A percentile compares a stretch with the other conserved stretches of the same genome.
phyloP scores from a whole-genome alignment of 2,113 vertebrate species.

The Chitala chitala region DNA sequence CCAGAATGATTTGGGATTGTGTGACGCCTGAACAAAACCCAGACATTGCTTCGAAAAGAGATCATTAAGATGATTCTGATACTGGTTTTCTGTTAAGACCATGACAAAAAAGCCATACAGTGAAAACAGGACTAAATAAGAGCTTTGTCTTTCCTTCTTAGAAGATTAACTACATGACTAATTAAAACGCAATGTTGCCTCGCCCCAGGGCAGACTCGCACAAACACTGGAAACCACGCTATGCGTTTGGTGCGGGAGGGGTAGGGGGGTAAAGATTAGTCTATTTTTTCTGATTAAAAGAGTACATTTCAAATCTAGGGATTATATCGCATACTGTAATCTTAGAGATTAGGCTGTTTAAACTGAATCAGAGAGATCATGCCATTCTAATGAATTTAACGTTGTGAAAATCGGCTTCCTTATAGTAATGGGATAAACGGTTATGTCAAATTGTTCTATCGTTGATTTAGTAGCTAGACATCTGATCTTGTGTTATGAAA shows the following conservation, averaged over 20 bases:
- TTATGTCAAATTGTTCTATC: neutral
- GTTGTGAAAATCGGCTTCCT: neutral
- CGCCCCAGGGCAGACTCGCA: constrained; percentile 68
- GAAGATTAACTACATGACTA: constrained; percentile 37
- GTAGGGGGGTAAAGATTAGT: constrained; percentile 22
- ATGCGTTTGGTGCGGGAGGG: constrained; percentile 41
- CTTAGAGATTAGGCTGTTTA: constrained; percentile 58
- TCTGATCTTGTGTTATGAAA: too few species aligned
- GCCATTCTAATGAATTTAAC: neutral
- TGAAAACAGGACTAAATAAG: constrained; percentile 22
- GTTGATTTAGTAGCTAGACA: neutral
- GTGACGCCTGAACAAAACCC: too few species aligned
- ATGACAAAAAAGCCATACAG: constrained; percentile 25
- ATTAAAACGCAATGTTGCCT: constrained; percentile 66
- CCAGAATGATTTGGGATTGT: too few species aligned
- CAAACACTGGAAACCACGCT: constrained; percentile 57
- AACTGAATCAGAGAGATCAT: constrained; percentile 39
- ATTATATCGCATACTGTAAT: constrained; percentile 35
- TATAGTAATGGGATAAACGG: neutral
- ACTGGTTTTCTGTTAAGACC: neutral
- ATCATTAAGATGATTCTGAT: constrained; percentile 21
- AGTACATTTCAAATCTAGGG: constrained; percentile 44
- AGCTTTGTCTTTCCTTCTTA: constrained; percentile 3
- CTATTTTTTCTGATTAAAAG: constrained; percentile 32
- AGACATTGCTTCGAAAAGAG: too few species aligned